Conservation (phyloP, 2,888 invertebrate genomes). For the Lycia hirtaria region DNA sequence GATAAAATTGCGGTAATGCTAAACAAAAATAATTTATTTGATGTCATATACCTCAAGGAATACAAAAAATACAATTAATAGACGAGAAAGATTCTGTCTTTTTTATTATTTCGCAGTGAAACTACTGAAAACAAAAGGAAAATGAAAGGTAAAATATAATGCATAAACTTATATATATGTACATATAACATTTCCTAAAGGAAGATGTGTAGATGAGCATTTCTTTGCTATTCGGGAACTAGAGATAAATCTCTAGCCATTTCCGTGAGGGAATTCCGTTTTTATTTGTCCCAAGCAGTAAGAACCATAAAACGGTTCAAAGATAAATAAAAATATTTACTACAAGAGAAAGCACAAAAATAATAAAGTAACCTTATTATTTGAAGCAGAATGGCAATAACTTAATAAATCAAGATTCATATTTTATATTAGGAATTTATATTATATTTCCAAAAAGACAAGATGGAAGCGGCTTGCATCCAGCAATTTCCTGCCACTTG, state of each 20-base stretch:
- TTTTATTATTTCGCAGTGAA: too few relatives aligned
- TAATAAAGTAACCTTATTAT: background rate
- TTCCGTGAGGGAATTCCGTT: slow-evolving; percentile 20
- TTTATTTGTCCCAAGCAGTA: slow-evolving; percentile 15
- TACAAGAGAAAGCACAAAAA: background rate
- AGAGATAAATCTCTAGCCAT: slow-evolving; percentile 17
- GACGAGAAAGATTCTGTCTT: too few relatives aligned
- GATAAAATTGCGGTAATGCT: too few relatives aligned
- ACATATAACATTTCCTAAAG: background rate
- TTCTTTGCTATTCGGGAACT: slow-evolving; percentile 5
- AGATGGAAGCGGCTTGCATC: too few relatives aligned
- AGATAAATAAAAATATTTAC: background rate
- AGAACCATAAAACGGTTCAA: slow-evolving; percentile 7
- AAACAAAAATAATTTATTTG: background rate
- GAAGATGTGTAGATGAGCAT: background rate
- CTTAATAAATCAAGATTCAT: background rate
- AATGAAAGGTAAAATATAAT: background rate
- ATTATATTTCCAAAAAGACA: too few relatives aligned
- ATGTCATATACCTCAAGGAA: too few relatives aligned
- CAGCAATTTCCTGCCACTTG: too few relatives aligned
- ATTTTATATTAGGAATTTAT: too few relatives aligned
- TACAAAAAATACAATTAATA: too few relatives aligned
- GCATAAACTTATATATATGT: background rate
- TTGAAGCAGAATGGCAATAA: background rate
- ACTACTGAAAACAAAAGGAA: too few relatives aligned